A percentile compares a stretch with the other conserved stretches of the same genome.
These are phyloP conservation scores for Enteromius afrohamiltoni DNA, from an alignment of 2,797 vertebrate genomes.

Conservation along the genomic window DNA sequence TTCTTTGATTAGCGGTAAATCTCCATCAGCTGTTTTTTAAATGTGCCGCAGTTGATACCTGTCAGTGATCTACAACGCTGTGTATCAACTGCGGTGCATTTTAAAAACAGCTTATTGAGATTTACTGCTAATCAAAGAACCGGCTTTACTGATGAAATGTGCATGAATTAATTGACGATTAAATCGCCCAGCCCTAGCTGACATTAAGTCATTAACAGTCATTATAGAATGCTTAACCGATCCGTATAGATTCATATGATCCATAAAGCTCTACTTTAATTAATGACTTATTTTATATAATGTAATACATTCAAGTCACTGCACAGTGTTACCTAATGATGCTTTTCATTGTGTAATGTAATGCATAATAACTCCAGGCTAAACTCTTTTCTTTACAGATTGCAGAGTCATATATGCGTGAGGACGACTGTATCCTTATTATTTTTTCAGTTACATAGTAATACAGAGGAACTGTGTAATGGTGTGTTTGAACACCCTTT, in stretches of 20 bases:
- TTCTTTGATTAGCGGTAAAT: too few species aligned
- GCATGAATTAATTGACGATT: too few species aligned
- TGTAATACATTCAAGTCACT: not conserved
- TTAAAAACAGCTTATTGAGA: too few species aligned
- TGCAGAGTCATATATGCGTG: constrained; percentile 90
- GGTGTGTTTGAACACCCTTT: constrained; percentile 3
- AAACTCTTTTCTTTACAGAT: constrained; percentile 76
- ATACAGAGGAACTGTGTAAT: not conserved
- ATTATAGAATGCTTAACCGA: not conserved
- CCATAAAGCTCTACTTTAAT: not conserved
- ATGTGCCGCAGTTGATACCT: too few species aligned
- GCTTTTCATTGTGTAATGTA: not conserved
- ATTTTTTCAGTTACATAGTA: constrained; percentile 26
- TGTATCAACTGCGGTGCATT: too few species aligned
- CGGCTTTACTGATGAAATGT: too few species aligned
- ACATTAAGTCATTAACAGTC: not conserved
- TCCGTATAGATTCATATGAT: not conserved
- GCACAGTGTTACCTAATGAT: not conserved
- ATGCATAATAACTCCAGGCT: constrained; percentile 16
- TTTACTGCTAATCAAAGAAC: too few species aligned
- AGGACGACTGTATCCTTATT: constrained; percentile 93
- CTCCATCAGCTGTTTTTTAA: too few species aligned
- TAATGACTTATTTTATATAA: not conserved
- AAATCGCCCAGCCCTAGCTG: too few species aligned
- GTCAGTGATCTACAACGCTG: too few species aligned